phyloP scores from a whole-genome alignment of 2,888 invertebrate species.

The Conops quadrifasciatus region DNA sequence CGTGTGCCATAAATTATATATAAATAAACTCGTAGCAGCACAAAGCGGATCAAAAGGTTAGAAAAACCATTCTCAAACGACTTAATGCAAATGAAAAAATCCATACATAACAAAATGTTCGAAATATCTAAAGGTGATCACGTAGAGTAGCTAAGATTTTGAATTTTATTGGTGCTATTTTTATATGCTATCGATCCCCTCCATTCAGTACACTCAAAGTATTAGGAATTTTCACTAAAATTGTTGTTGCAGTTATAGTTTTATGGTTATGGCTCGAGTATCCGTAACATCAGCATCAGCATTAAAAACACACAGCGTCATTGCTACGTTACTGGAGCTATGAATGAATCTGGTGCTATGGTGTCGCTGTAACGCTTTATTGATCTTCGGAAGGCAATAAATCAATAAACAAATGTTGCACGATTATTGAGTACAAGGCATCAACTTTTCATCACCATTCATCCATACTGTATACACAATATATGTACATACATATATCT shows the following conservation, averaged over 20 bases:
- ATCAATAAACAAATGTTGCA: conserved; percentile 55
- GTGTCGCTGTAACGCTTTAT: conserved; percentile 47
- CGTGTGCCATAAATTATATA: not conserved
- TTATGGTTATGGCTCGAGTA: not conserved
- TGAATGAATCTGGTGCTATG: not conserved
- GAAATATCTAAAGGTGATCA: not conserved
- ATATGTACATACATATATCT: too few relatives aligned
- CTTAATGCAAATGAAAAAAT: not conserved
- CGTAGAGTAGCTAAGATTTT: not conserved
- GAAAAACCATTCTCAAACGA: not conserved
- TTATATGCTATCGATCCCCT: not conserved
- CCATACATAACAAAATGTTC: not conserved
- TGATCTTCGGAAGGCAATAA: conserved; percentile 55
- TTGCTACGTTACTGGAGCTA: not conserved
- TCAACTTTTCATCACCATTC: conserved; percentile 23
- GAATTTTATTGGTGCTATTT: not conserved
- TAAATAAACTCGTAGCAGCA: not conserved
- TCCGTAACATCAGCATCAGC: not conserved
- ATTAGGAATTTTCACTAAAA: not conserved
- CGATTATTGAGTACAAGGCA: conserved; percentile 1
- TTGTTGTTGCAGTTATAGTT: conserved; percentile 1
- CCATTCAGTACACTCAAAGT: not conserved
- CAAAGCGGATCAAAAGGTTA: not conserved
- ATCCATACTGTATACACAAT: too few relatives aligned
- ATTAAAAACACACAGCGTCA: not conserved